Base-by-base conservation (phyloP, 2,797 vertebrate genomes). In the Telmatherina bonti region DNA sequence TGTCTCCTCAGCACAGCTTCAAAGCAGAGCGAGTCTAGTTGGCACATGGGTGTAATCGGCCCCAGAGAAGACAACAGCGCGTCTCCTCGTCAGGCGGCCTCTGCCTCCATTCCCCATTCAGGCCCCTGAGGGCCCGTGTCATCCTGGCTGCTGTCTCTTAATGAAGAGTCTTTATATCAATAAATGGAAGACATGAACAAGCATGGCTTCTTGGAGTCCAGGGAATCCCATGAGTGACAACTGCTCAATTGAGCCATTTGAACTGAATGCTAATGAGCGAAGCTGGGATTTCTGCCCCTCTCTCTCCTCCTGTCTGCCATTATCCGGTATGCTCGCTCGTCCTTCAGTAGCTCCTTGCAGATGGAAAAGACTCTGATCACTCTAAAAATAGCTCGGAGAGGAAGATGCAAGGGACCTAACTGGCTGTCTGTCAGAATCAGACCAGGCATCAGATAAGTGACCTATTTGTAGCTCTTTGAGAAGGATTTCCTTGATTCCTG, bases 181-280 rank as follows among this genome's bases (percentile, higher is more conserved):
- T 92, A 92, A 91, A 92, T 90, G 91, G 87, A 93, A 92, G 91
- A 92, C 90, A 93, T 90, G 85, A 91, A 89, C 86, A 90, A 80
- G 83, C 70, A 53, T 41, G 65, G 64, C 78, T 83, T 87, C 75
- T 68, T 43, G 4, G 86, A 82, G 88, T 86, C 87, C 75, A 54
- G 76, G 78, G 87, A 88, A 79, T 90, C 88, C 89, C 89, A 51
- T 81, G 85, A 91, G 85, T 86, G 89, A 84, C 76, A 87, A 83
- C 77, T 81, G 81, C 84, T 90, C 89, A 87, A 93, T 92, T 90
- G 91, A 92, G 86, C 78, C 76, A 83, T 91, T 89, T 85, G 80
- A 84, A 88, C 63, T 52, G 87, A 93, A 91, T 84, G 85, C 83
- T 92, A 91, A 93, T 90, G 89, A 93, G 83, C 78, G 85, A 89